Base-by-base conservation (phyloP, 2,888 invertebrate species). In the Drosophila macrospina region DNA sequence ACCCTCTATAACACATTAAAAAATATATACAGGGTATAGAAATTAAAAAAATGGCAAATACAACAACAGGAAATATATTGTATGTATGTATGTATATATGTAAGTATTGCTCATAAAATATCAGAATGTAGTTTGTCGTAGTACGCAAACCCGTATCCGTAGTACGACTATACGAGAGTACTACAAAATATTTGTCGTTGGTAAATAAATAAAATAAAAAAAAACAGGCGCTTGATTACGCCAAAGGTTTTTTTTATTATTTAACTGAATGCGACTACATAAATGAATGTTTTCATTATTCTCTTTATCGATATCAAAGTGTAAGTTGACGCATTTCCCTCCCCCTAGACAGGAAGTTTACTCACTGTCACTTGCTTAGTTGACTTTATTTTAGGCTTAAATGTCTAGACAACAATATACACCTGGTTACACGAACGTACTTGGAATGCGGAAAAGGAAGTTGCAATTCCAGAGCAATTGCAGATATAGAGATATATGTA, bases 51-150 rank as follows among this genome's bases (percentile, higher is more conserved):
- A n/a, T n/a, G n/a, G n/a, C 20, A 20, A 20, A 20, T n/a, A 13
- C 15, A 24, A 62, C 51, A 77, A 83, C 83, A 74, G 80, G 80
- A 80, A 80, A 63, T 80, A 63, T n/a, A n/a, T n/a, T n/a, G n/a
- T n/a, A 13, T 61, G 74, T 52, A 54, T 6, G 5, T 28, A 10
- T 48, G 62, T 63, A 39, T 30, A 44, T 20, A 20, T 20, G 3
- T 1, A 20, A 57, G 47, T 57, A 73, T 63, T 64, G 50, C 68
- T 66, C 73, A 75, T 65, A 45, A 57, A 60, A 69, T 55, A 57
- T 50, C 44, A 37, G 47, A 41, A 55, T 28, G 48, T 44, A 50
- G 16, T 26, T 26, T 26, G 11, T 39, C 6, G 47, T 39, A 42
- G 4, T 54, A 42, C 26, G 30, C 51, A 26, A 44, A 52, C 37